phyloP scores from a whole-genome alignment of 2,888 invertebrate species.

The Eristalis intricaria region DNA sequence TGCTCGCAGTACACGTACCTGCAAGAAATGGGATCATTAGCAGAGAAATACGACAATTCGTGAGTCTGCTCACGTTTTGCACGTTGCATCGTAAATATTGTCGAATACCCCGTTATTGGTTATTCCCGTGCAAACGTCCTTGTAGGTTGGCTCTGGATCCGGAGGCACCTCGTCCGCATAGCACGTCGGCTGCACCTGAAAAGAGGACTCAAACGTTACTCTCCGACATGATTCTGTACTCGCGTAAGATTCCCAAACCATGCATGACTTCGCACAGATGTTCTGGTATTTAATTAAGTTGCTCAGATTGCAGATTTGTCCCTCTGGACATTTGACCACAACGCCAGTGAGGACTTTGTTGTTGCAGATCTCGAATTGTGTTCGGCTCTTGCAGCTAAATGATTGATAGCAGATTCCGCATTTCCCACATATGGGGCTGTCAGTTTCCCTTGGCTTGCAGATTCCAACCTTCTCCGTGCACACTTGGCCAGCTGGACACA shows the following conservation, averaged over 20 bases:
- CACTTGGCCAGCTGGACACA: conserved; percentile 2
- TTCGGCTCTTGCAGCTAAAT: conserved; percentile 12
- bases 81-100: conserved; percentile 5
- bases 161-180: background rate
- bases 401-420: background rate
- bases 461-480: conserved; percentile 9
- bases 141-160: background rate
- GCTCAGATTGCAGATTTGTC: conserved; percentile 3
- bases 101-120: background rate
- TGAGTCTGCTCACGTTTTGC: conserved; percentile 2
- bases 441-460: background rate
- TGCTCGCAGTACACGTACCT: conserved; percentile 31
- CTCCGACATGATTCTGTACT: background rate
- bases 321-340: background rate
- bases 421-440: background rate
- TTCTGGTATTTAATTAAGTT: background rate
- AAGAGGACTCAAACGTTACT: background rate
- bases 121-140: background rate
- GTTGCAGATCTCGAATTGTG: conserved; percentile 11
- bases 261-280: conserved; percentile 2
- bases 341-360: background rate
- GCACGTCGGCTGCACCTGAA: conserved; percentile 16
- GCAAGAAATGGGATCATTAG: background rate
- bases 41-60: background rate
- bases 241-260: background rate